Base-by-base conservation (phyloP, 1,140 invertebrate genomes). In the Caenorhabditis latens region DNA sequence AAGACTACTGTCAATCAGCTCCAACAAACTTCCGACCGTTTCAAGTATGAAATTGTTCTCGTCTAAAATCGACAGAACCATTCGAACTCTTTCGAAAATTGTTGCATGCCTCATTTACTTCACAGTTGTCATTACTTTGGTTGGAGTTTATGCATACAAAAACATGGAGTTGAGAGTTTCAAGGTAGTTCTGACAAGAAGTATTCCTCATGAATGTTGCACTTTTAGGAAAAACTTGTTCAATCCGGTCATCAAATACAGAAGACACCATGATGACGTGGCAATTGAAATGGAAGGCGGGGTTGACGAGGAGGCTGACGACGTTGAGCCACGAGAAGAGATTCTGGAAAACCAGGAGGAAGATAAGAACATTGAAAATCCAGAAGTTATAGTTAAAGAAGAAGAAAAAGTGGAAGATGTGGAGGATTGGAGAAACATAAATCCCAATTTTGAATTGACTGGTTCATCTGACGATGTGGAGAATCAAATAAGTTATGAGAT, bases 361-460 rank as follows among this genome's bases (percentile, higher is more conserved):
- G 21, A 53, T n/a, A 42, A 75, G 5, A 19, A 2, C 1, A 6
- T 14, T 21, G 46, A 79, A 53, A 79, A 4, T 24, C 19, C 40
- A 46, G 65, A 79, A 79, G 9, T 21, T 13, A 46, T 11, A 32
- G 5, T 24, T 9, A 21, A 58, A 58, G 57, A 58, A 8, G 14
- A 16, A 58, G 57, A 58, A n/a, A 11, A 79, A 24, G 7, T 14
- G 11, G 46, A 50, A 16, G 46, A 53, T 11, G 46, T 79, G 43
- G 71, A 79, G 21, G 71, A 79, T 50, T 79, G 32, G 46, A n/a
- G 71, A 8, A 79, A 79, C 9, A 42, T 79, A n/a, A 79, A 79
- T 50, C 71, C 71, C 2, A 79, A 79, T 50, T 79, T 79, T 32
- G 46, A 4, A 0, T 19, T 50, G 21, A 24, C 61, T 32, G 32